Percentiles rank a stretch among this genome's conserved stretches.
These are phyloP conservation scores for Timema podura DNA, from an alignment of 2,888 invertebrate genomes.

Conservation along the genomic window DNA sequence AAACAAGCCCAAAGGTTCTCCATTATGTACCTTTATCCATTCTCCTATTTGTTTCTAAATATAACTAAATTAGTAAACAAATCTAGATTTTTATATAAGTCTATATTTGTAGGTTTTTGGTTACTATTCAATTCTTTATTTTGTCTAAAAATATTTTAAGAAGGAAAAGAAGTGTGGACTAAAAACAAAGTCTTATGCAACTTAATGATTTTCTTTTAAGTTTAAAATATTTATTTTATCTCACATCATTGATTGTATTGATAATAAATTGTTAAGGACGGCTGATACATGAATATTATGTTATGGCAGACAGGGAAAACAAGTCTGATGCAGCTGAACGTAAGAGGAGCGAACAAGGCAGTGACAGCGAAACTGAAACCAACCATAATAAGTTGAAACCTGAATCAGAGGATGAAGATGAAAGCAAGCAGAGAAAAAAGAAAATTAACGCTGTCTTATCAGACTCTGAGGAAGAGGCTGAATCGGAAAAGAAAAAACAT, in stretches of 20 bases:
- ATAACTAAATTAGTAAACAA: no score
- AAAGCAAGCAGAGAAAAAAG: slow-evolving; percentile 41
- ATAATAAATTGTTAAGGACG: no score
- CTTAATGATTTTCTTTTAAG: neutral
- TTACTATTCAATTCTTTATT: neutral
- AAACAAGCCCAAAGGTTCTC: no score
- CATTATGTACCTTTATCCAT: no score
- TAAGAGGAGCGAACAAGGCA: slow-evolving; percentile 34
- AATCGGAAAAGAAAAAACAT: slow-evolving; percentile 39
- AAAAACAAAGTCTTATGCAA: neutral
- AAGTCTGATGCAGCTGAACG: slow-evolving; percentile 54
- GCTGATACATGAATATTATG: neutral
- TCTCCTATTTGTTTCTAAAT: no score
- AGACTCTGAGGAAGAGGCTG: slow-evolving; percentile 57
- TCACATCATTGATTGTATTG: neutral
- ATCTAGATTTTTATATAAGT: neutral
- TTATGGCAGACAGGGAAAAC: slow-evolving; percentile 41
- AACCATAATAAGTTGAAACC: neutral
- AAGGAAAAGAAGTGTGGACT: neutral
- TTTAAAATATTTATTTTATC: neutral
- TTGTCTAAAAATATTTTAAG: neutral
- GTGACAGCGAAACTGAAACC: slow-evolving; percentile 30
- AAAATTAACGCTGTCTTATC: slow-evolving; percentile 46
- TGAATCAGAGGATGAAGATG: slow-evolving; percentile 40
- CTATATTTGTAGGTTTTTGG: neutral